Evolutionary conservation across 30 jellyfish, hydroid and myxozoan genomes (phyloP).

Genomic region (Mastigias papua): DNA sequence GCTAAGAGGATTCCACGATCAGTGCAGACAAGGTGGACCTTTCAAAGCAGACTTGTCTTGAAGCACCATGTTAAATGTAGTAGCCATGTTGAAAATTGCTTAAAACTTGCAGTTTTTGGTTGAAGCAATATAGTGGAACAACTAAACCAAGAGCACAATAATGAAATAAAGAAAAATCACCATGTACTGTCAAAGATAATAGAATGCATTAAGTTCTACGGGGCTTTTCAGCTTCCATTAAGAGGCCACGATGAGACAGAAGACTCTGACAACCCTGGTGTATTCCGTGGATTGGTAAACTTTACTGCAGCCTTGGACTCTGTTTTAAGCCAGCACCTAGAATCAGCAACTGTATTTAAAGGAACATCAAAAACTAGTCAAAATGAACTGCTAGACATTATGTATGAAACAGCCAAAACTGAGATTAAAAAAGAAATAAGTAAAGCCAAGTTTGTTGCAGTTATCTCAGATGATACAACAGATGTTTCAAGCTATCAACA

Average conservation of each 20-base stretch:
- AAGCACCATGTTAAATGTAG: conserved; percentile 26
- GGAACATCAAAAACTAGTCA: conserved; percentile 72
- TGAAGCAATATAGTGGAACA: conserved; percentile 25
- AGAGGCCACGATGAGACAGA: conserved; percentile 72
- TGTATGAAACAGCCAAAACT: conserved; percentile 20
- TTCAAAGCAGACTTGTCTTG: conserved; percentile 54
- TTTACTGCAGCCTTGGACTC: conserved; percentile 57
- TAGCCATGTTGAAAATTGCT: conserved; percentile 42
- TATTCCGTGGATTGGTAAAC: conserved; percentile 49
- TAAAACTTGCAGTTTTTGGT: conserved; percentile 62
- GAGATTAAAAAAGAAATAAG: conserved; percentile 24
- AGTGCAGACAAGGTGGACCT: conserved; percentile 65
- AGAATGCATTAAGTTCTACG: conserved; percentile 61
- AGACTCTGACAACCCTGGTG: conserved; percentile 72
- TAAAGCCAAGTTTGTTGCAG: conserved; percentile 49
- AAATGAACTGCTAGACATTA: conserved; percentile 60
- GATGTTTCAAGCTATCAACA: conserved; percentile 58
- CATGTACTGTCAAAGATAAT: conserved; percentile 49
- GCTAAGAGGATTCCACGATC: conserved; percentile 48
- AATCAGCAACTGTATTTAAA: conserved; percentile 42
- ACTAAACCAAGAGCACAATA: conserved; percentile 42
- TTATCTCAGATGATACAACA: conserved; percentile 69
- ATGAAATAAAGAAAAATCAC: conserved; percentile 51
- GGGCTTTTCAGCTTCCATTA: conserved; percentile 65
- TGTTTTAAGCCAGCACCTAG: conserved; percentile 36